These are phyloP conservation scores for Petrocephalus sullivani DNA, from an alignment of 2,797 vertebrate genomes.

Conservation along the genomic window DNA sequence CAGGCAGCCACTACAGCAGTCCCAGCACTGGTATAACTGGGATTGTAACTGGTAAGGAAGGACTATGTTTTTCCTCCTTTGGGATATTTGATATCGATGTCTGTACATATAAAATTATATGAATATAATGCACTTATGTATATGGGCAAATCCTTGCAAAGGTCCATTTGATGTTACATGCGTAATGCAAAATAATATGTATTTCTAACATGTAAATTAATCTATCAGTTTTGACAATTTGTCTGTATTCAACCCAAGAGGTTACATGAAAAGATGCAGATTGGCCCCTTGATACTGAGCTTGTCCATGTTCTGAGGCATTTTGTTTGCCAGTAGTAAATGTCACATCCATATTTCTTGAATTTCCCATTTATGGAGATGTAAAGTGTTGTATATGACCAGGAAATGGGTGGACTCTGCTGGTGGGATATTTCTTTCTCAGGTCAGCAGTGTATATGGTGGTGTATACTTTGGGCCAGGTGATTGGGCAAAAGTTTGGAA, in stretches of 20 bases:
- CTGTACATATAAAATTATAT: background rate
- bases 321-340: background rate
- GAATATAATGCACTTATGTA: background rate
- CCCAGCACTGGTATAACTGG: constrained; percentile 85
- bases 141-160: background rate
- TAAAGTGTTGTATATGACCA: background rate
- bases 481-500: background rate
- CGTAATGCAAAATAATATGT: background rate
- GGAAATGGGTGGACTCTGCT: background rate
- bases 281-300: background rate
- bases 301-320: background rate
- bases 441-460: background rate
- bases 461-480: background rate
- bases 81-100: background rate
- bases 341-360: background rate
- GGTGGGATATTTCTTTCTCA: background rate
- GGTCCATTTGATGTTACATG: background rate
- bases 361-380: background rate
- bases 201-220: background rate
- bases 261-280: background rate
- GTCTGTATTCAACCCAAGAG: background rate
- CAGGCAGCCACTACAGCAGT: constrained; percentile 89
- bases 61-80: background rate
- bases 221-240: background rate
- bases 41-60: constrained; percentile 73